A percentile compares a stretch with the other conserved stretches of the same genome.
These are phyloP conservation scores for Batillaria attramentaria DNA, from an alignment of 1,140 invertebrate genomes.

Conservation along the genomic window DNA sequence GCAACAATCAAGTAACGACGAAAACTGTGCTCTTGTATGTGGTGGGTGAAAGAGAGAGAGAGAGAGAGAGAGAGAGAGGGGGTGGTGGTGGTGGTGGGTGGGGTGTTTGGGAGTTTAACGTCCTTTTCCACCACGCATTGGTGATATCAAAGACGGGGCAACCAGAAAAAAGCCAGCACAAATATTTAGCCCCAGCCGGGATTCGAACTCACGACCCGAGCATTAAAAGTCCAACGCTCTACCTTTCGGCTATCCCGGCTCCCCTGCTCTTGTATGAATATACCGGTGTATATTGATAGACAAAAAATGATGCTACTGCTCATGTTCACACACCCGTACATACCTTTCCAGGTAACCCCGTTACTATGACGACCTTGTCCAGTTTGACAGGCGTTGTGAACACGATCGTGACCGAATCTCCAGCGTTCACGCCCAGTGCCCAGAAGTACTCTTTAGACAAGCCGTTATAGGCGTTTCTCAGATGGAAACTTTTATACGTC, in stretches of 20 bases:
- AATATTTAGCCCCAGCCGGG: too few relatives aligned
- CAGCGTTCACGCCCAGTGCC: slow-evolving; percentile 35
- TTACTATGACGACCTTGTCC: slow-evolving; percentile 43
- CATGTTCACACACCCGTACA: background rate
- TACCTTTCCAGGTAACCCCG: slow-evolving; percentile 35
- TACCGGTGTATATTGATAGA: background rate
- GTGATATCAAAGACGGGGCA: too few relatives aligned
- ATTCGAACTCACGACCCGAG: too few relatives aligned
- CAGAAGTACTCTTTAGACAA: slow-evolving; percentile 40
- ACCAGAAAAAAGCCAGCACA: too few relatives aligned
- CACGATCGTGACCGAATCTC: slow-evolving; percentile 40
- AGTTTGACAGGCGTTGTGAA: slow-evolving; percentile 46
- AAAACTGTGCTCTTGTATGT: background rate
- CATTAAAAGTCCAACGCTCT: background rate
- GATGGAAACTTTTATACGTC: slow-evolving; percentile 24
- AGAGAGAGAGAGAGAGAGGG: background rate
- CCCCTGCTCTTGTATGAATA: too few relatives aligned
- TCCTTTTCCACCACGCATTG: too few relatives aligned
- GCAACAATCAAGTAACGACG: background rate
- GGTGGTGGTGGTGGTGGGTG: too few relatives aligned
- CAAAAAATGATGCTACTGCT: background rate
- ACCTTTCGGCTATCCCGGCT: background rate
- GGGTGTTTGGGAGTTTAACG: too few relatives aligned
- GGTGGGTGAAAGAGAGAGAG: background rate
- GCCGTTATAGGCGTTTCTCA: slow-evolving; percentile 45